phyloP scores from a whole-genome alignment of 35 echinoderm and acorn worm species.

The Nesometra sesokonis region DNA sequence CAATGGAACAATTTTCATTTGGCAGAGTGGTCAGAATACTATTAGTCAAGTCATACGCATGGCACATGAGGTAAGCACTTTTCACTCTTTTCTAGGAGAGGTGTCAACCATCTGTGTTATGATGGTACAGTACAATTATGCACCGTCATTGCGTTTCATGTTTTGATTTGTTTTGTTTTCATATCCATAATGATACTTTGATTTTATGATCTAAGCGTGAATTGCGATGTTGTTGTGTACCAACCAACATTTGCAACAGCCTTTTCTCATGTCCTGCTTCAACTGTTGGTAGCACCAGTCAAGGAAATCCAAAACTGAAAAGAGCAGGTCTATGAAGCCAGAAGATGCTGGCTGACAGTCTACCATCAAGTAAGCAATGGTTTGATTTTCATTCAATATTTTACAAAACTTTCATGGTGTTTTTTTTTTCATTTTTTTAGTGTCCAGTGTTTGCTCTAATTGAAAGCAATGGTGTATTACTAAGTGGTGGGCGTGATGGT shows the following conservation, averaged over 20 bases:
- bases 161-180: too few species aligned
- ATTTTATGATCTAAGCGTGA: too few species aligned
- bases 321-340: too few species aligned
- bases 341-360: too few species aligned
- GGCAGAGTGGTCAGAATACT: constrained; percentile 71
- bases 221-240: too few species aligned
- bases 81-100: not conserved
- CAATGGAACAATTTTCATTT: constrained; percentile 82
- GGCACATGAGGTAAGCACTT: constrained; percentile 66
- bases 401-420: not conserved
- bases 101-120: not conserved
- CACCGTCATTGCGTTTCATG: too few species aligned
- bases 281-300: too few species aligned
- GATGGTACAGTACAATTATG: not conserved
- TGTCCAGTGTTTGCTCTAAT: constrained; percentile 81
- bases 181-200: too few species aligned
- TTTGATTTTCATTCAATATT: not conserved
- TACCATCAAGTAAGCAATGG: not conserved
- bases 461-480: constrained; percentile 18
- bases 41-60: constrained; percentile 56
- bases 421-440: constrained; percentile 25
- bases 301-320: too few species aligned
- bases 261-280: too few species aligned
- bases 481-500: constrained; percentile 81
- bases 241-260: too few species aligned